Evolutionary conservation across 2,113 vertebrate species (phyloP), one percentile per base, ranked within the genome.

Genomic region (Dicrurus megarhynchus): DNA sequence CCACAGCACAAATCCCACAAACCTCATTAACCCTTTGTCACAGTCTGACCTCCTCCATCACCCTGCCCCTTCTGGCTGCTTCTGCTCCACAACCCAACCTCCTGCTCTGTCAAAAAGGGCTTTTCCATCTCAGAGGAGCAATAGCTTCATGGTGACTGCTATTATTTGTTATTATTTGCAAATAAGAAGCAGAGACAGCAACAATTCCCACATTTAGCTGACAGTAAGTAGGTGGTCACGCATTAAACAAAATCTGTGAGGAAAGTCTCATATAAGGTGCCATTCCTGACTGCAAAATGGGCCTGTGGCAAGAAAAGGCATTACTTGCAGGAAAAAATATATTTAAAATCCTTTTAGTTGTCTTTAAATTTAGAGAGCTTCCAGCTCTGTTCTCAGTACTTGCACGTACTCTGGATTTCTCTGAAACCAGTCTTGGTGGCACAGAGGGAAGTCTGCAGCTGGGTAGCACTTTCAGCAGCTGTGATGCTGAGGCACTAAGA

Each of bases 201-300:
- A 75, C 49, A 75, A 79, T 87, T 93, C 61, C 57, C 92, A 93
- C 84, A 44, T 65, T 47, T 6, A 49, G 44, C 81, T 82, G 80
- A 60, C 53, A 75, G 39, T 22, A 84, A 91, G 91, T 82, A 96
- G 74, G 77, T 89, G 89, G 84, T 49, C 95, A 79, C 0, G 10
- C 33, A 71, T n/a, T 56, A 89, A 89, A 90, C 55, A 88, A 85
- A 94, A 92, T 73, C 79, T 88, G 88, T 57, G 90, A 93, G 75
- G n/a, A 23, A 81, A 85, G 39, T 56, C 57, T 73, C 71, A 70
- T 5, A 17, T 11, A 74, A 83, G 42, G 67, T 53, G 39, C 39
- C 42, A 61, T 28, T 70, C 35, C 10, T 28, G 50, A n/a, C 55
- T 92, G 57, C 53, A 90, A 47, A 90, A 71, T 0, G 2, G 56